Conservation (phyloP, 2,888 invertebrate species). For the Chaetogeoica ovagalla region DNA sequence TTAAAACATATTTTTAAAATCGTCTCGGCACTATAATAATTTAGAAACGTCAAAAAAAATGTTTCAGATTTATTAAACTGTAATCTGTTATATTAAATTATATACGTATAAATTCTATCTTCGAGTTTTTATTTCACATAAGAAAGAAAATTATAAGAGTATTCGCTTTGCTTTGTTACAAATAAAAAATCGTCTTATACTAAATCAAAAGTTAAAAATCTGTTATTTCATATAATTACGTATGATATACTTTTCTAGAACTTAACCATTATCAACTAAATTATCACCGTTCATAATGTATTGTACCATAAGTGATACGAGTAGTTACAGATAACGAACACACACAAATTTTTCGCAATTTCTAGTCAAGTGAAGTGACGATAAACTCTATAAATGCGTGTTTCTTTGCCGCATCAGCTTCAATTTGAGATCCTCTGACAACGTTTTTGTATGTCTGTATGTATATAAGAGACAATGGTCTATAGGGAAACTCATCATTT, state of each 20-base stretch:
- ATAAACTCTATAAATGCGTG: slow-evolving; percentile 28
- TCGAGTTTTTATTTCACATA: too few species aligned
- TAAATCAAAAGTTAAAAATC: background rate
- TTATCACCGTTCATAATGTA: slow-evolving; percentile 8
- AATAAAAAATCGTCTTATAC: background rate
- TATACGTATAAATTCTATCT: too few species aligned
- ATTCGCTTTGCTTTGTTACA: background rate
- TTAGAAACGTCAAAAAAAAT: background rate
- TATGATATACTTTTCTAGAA: background rate
- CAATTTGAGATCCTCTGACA: slow-evolving; percentile 32
- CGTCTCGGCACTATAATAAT: background rate
- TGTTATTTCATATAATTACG: background rate
- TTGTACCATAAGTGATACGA: background rate
- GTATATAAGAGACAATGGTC: slow-evolving; percentile 2
- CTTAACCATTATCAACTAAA: slow-evolving; percentile 8
- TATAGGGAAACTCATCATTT: slow-evolving; percentile 6
- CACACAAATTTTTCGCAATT: slow-evolving; percentile 24
- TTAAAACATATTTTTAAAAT: background rate
- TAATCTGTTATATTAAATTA: too few species aligned
- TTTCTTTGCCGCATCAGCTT: slow-evolving; percentile 39
- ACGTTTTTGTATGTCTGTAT: slow-evolving; percentile 3
- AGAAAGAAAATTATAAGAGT: background rate
- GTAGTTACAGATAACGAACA: slow-evolving; percentile 32
- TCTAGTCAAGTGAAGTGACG: slow-evolving; percentile 24
- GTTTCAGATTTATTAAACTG: background rate